Evolutionary conservation across 1,140 invertebrate genomes (phyloP), one percentile per base, ranked within the genome.

Genomic region (Chrysomallon squamiferum): DNA sequence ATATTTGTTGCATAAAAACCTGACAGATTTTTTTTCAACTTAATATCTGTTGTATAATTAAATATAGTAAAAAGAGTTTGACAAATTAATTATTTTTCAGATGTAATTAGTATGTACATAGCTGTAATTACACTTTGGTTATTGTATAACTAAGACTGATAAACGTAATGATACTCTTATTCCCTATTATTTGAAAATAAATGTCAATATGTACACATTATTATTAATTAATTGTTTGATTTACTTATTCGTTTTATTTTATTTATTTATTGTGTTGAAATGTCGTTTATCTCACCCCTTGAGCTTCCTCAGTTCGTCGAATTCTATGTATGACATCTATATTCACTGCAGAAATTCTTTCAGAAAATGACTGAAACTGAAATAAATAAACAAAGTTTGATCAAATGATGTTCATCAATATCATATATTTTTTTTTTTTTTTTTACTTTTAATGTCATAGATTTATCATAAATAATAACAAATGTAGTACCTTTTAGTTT

Each of bases 311-410:
- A 66, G 73, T 69, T 25, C 78, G 92, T 2, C 89, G 88, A 50
- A 94, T 88, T 84, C 90, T 91, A 62, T 94, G 91, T 65, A 91
- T 90, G 29, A 92, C 88, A 87, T 92, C 90, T 41, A 96, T 88
- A 80, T 95, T 92, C 41, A 96, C 93, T 69, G 91, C 89, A 72
- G 90, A 89, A 29, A 97, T 90, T 65, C 93, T 87, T 76, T 95
- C 93, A 20, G 90, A 90, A 85, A 96, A 96, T 15, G 92, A 90
- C 84, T 92, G 90, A 85, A 95, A 96, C 94, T 95, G 81, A 62
- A 90, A 89, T 80, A 68, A 62, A 78, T 77, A 72, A 43, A 69
- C 38, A 67, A 68, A 18, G 3, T 18, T n/a, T 7, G 3, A 27
- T 22, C 18, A 47, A 18, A 43, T 43, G 41, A 13, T 43, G 41